phyloP scores from a whole-genome alignment of 2,888 invertebrate genomes.

The Epsilonema sp. region DNA sequence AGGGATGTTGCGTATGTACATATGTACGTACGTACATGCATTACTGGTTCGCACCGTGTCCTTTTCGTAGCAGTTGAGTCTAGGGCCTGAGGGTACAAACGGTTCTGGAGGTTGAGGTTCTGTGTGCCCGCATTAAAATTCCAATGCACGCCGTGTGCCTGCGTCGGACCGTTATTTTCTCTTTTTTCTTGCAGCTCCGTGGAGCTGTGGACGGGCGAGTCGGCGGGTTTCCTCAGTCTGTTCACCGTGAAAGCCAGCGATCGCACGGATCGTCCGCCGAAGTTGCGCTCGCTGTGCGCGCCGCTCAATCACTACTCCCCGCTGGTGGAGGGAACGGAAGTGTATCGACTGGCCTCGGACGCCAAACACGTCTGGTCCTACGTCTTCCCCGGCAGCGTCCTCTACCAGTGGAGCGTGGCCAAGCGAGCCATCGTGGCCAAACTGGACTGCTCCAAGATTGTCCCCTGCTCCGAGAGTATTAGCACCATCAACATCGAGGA shows the following conservation, averaged over 20 bases:
- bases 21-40: too few relatives aligned
- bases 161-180: too few relatives aligned
- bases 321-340: constrained; percentile 43
- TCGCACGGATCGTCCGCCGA: constrained; percentile 8
- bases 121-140: too few relatives aligned
- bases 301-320: constrained; percentile 42
- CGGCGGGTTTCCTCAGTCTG: constrained; percentile 53
- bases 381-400: constrained; percentile 59
- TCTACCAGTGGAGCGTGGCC: constrained; percentile 63
- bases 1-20: too few relatives aligned
- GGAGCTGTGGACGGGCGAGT: constrained; percentile 77
- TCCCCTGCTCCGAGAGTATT: constrained; percentile 72
- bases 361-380: constrained; percentile 44
- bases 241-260: constrained; percentile 42
- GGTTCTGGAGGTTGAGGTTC: too few relatives aligned
- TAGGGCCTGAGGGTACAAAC: too few relatives aligned
- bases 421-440: constrained; percentile 49
- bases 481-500: constrained; percentile 77
- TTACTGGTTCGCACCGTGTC: too few relatives aligned
- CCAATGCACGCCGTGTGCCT: too few relatives aligned
- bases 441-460: constrained; percentile 71
- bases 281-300: neutral
- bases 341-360: constrained; percentile 42
- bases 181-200: too few relatives aligned
- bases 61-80: too few relatives aligned